phyloP scores from a whole-genome alignment of 1,140 invertebrate genomes.

The Drosophila kurseongensis region DNA sequence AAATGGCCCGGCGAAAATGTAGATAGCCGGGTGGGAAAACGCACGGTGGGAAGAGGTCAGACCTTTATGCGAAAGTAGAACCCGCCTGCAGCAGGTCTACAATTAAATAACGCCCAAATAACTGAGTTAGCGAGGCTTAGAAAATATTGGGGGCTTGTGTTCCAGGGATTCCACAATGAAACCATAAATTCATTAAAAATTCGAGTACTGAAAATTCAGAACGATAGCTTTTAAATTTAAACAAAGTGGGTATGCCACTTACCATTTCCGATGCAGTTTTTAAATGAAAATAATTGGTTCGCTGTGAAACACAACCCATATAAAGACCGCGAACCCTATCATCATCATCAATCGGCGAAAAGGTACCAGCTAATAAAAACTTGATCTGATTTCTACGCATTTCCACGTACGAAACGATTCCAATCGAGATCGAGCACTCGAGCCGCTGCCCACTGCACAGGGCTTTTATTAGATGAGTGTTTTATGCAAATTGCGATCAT shows the following conservation, averaged over 20 bases:
- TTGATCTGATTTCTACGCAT: slow-evolving; percentile 55
- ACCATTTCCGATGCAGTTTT: slow-evolving; percentile 13
- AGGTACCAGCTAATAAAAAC: slow-evolving; percentile 3
- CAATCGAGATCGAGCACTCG: slow-evolving; percentile 14
- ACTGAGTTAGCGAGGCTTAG: background rate
- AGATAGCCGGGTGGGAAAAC: slow-evolving; percentile 23
- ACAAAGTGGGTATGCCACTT: slow-evolving; percentile 1
- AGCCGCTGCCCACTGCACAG: slow-evolving; percentile 25
- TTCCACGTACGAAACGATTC: slow-evolving; percentile 16
- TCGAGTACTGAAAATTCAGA: too few relatives aligned
- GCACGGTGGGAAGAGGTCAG: slow-evolving; percentile 1
- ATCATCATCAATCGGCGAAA: slow-evolving; percentile 1
- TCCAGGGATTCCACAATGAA: too few relatives aligned
- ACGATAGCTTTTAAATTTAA: too few relatives aligned
- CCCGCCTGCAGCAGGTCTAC: slow-evolving; percentile 32
- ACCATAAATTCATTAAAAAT: too few relatives aligned
- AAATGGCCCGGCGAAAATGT: slow-evolving; percentile 55
- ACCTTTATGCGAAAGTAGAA: slow-evolving; percentile 16
- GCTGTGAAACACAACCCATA: background rate
- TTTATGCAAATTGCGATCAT: slow-evolving; percentile 65
- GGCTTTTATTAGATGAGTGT: slow-evolving; percentile 16
- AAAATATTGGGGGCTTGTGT: slow-evolving; percentile 3
- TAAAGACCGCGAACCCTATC: slow-evolving; percentile 3
- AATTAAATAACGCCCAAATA: slow-evolving; percentile 32
- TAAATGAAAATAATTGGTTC: background rate